phyloP scores from a whole-genome alignment of 1,140 invertebrate species.

The Bradynema listronoti region DNA sequence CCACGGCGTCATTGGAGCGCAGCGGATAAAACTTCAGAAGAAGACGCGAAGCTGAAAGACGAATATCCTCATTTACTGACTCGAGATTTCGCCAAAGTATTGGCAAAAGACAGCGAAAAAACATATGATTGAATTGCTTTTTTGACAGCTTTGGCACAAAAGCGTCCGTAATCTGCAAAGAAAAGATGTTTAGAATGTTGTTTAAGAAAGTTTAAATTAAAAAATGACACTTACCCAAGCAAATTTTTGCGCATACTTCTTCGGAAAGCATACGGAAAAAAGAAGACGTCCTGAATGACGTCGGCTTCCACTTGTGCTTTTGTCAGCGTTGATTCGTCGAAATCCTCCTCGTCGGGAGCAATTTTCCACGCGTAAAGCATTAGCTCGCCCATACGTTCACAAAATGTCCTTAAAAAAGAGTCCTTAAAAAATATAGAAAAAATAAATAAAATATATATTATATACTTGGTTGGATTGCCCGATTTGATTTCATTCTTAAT shows the following conservation, averaged over 20 bases:
- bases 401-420: constrained; percentile 15
- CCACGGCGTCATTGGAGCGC: constrained; percentile 19
- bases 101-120: constrained; percentile 21
- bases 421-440: no score
- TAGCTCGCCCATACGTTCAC: constrained; percentile 7
- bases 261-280: constrained; percentile 1
- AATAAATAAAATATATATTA: no score
- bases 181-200: constrained; percentile 1
- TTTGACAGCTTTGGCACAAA: constrained; percentile 15
- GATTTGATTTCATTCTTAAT: no score
- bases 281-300: constrained; percentile 19
- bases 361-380: constrained; percentile 24
- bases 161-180: constrained; percentile 12
- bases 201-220: not conserved
- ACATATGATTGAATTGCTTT: constrained; percentile 15
- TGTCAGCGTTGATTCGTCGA: constrained; percentile 7
- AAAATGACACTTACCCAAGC: constrained; percentile 13
- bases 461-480: no score
- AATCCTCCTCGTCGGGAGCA: constrained; percentile 7
- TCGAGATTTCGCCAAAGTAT: constrained; percentile 15
- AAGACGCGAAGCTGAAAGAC: constrained; percentile 12
- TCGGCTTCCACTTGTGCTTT: constrained; percentile 9
- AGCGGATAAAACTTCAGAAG: constrained; percentile 23
- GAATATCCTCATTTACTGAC: constrained; percentile 21
- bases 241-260: constrained; percentile 15